A percentile compares a stretch with the other conserved stretches of the same genome.
phyloP scores from a whole-genome alignment of 64 coral and sea anemone species.

The Montipora capricornis region DNA sequence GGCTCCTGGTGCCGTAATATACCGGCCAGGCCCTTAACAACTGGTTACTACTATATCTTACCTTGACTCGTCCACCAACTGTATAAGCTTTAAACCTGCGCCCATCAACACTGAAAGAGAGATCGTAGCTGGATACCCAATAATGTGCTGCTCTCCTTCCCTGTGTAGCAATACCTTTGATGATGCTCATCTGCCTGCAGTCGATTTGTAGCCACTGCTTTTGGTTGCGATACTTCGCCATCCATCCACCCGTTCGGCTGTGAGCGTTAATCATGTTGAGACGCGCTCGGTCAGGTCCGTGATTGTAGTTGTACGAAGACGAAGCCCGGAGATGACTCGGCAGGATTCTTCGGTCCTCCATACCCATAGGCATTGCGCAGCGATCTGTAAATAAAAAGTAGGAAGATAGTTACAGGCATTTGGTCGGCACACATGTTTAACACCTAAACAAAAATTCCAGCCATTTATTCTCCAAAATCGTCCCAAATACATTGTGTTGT shows the following conservation, averaged over 20 bases:
- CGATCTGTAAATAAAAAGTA: constrained; percentile 21
- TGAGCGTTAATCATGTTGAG: constrained; percentile 44
- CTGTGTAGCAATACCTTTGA: constrained; percentile 74
- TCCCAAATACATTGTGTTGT: too few species aligned
- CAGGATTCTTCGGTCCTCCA: constrained; percentile 64
- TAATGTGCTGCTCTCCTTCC: constrained; percentile 61
- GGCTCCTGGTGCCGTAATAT: too few species aligned
- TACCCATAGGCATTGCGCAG: constrained; percentile 66
- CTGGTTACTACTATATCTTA: neutral
- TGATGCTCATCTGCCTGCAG: constrained; percentile 28
- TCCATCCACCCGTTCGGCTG: constrained; percentile 69
- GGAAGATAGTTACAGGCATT: too few species aligned
- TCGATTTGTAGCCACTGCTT: constrained; percentile 73
- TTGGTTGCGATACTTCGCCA: constrained; percentile 26
- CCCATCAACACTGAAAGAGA: constrained; percentile 38
- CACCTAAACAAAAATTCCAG: too few species aligned
- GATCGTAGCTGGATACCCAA: constrained; percentile 61
- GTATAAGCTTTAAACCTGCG: constrained; percentile 55
- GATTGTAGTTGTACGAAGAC: constrained; percentile 66
- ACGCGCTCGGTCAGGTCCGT: constrained; percentile 66
- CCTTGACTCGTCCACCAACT: constrained; percentile 60
- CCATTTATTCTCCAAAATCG: too few species aligned
- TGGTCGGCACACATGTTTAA: too few species aligned
- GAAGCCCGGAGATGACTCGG: constrained; percentile 61
- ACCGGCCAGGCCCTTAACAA: neutral